A percentile compares a stretch with the other conserved stretches of the same genome.
phyloP scores from a whole-genome alignment of 1,140 invertebrate genomes.

The Halesus radiatus region DNA sequence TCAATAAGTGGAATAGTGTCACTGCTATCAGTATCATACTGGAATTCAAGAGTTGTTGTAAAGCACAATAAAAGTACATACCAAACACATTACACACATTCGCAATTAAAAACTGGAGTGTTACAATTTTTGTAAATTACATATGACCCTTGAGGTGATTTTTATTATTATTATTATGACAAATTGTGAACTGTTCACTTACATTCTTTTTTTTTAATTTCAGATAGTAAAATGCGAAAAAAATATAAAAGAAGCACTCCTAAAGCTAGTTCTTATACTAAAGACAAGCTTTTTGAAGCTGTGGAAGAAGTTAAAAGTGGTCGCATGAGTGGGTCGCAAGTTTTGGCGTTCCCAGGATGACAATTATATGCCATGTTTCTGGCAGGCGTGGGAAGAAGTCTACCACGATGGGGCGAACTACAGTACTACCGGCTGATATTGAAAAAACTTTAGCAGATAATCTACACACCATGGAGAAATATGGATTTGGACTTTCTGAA shows the following conservation, averaged over 20 bases:
- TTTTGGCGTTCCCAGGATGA: slow-evolving; percentile 56
- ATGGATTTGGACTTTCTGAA: slow-evolving; percentile 60
- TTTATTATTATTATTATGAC: no score
- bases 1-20: no score
- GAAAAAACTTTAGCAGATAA: slow-evolving; percentile 57
- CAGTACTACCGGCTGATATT: slow-evolving; percentile 54
- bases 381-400: slow-evolving; percentile 50
- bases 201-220: neutral
- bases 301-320: slow-evolving; percentile 52
- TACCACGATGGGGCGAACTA: slow-evolving; percentile 54
- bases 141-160: no score
- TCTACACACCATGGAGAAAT: slow-evolving; percentile 60
- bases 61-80: no score
- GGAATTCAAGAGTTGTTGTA: no score
- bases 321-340: slow-evolving; percentile 40
- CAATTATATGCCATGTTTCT: slow-evolving; percentile 48
- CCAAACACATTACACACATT: no score
- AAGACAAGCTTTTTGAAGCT: slow-evolving; percentile 53
- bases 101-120: no score
- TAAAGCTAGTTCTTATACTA: slow-evolving; percentile 44
- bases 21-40: no score
- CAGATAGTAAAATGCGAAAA: neutral
- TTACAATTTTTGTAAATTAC: no score
- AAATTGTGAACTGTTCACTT: no score
- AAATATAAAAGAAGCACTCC: neutral